A percentile compares a stretch with the other conserved stretches of the same genome.
phyloP scores from a whole-genome alignment of 2,113 vertebrate genomes.

The Pelvicachromis taeniatus region DNA sequence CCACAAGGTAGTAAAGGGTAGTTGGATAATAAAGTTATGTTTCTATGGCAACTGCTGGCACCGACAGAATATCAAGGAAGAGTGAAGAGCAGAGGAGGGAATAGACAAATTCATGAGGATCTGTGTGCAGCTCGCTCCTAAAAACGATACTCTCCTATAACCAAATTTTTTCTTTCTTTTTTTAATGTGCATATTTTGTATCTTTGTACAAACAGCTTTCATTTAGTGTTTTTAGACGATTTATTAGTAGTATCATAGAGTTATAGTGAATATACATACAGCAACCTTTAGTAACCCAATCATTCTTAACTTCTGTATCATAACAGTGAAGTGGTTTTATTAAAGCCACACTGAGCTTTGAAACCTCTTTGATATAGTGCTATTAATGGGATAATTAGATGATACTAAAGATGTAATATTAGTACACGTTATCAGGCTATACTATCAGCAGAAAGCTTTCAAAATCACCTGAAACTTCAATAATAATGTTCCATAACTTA shows the following conservation, averaged over 20 bases:
- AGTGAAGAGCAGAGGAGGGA: slow-evolving; percentile 27
- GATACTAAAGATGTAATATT: background rate
- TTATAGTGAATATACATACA: background rate
- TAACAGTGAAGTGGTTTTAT: background rate
- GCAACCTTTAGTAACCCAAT: background rate
- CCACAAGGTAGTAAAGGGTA: slow-evolving; percentile 60
- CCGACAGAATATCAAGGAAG: slow-evolving; percentile 43
- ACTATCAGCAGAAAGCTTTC: background rate
- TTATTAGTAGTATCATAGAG: background rate
- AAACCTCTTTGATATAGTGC: background rate
- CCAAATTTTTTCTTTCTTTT: background rate
- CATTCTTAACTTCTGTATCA: background rate
- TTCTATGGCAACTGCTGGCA: slow-evolving; percentile 69
- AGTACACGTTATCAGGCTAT: rapidly evolving
- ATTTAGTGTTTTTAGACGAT: background rate
- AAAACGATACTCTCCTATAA: background rate
- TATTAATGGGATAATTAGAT: background rate
- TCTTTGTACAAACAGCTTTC: background rate
- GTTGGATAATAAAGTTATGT: slow-evolving; percentile 65
- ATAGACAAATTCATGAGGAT: slow-evolving; percentile 23
- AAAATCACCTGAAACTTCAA: background rate
- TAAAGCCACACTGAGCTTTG: background rate
- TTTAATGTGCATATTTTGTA: background rate
- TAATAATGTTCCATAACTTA: background rate
- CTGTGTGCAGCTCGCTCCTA: background rate